Percentiles rank a stretch among this genome's conserved stretches.
Evolutionary conservation across 1,140 invertebrate species (phyloP).

Genomic region (Nixonia krombeini): DNA sequence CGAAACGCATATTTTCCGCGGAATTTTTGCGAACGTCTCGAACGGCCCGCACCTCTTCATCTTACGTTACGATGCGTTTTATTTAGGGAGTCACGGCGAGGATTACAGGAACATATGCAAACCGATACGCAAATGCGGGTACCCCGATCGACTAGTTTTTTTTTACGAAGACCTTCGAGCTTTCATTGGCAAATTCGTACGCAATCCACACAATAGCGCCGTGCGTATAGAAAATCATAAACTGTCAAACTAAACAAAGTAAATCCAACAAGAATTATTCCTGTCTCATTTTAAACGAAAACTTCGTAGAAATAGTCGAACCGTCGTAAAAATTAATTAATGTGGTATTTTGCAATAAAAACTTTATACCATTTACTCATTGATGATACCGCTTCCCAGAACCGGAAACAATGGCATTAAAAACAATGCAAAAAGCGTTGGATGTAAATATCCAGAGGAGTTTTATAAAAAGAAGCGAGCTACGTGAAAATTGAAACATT

Average conservation of each 20-base stretch:
- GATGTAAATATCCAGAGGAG: too few species aligned
- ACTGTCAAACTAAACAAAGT: neutral
- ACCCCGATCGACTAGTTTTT: constrained; percentile 6
- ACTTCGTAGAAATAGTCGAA: too few species aligned
- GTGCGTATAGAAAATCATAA: neutral
- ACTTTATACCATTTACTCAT: too few species aligned
- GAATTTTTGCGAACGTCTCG: constrained; percentile 26
- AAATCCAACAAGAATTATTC: neutral
- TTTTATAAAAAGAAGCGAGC: too few species aligned
- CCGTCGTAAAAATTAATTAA: too few species aligned
- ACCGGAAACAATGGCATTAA: too few species aligned
- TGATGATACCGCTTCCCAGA: too few species aligned
- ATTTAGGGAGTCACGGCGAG: constrained; percentile 7
- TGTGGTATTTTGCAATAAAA: too few species aligned
- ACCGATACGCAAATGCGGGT: constrained; percentile 28
- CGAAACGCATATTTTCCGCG: constrained; percentile 31
- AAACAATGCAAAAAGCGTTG: too few species aligned
- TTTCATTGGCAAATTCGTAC: neutral
- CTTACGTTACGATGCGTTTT: constrained; percentile 14
- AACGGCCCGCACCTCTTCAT: constrained; percentile 35
- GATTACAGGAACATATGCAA: constrained; percentile 10
- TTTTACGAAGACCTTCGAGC: neutral
- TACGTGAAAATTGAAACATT: too few species aligned
- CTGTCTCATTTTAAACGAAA: too few species aligned
- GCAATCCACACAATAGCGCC: neutral